Percentiles rank a stretch among this genome's conserved stretches.
These are phyloP conservation scores for Sciurus niger DNA, from an alignment of 2,113 vertebrate genomes.

Conservation along the genomic window DNA sequence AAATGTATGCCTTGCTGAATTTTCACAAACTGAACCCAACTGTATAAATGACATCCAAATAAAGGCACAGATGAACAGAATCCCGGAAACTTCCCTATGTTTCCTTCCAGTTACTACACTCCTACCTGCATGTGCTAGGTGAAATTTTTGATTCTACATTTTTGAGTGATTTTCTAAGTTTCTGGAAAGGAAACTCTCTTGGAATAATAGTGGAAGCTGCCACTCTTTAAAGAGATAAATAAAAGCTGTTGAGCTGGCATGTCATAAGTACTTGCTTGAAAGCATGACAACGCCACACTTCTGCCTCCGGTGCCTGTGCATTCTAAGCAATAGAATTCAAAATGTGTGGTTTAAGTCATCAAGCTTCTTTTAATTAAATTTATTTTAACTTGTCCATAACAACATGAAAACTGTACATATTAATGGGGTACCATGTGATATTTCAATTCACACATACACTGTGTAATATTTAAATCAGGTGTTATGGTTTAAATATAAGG, in stretches of 20 bases:
- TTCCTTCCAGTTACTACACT: not conserved
- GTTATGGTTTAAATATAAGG: too few species aligned
- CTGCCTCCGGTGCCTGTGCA: not conserved
- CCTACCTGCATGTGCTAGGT: not conserved
- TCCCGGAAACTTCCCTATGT: not conserved
- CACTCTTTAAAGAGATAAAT: not conserved
- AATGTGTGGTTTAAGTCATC: not conserved
- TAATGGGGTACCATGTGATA: not conserved
- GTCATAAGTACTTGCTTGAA: not conserved
- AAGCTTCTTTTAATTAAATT: not conserved
- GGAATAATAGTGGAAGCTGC: not conserved
- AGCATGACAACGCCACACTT: not conserved
- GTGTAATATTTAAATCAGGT: not conserved
- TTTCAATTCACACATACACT: not conserved
- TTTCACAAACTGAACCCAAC: not conserved
- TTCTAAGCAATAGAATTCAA: not conserved
- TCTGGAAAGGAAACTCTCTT: constrained; percentile 20
- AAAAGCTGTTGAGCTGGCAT: not conserved
- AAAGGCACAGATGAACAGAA: not conserved
- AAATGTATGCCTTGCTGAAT: not conserved
- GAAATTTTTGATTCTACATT: constrained; percentile 16
- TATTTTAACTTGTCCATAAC: not conserved
- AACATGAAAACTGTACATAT: not conserved
- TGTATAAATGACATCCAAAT: not conserved
- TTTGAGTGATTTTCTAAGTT: constrained; percentile 16